phyloP scores from a whole-genome alignment of 2,797 vertebrate genomes.

The Eulemur rubriventer region DNA sequence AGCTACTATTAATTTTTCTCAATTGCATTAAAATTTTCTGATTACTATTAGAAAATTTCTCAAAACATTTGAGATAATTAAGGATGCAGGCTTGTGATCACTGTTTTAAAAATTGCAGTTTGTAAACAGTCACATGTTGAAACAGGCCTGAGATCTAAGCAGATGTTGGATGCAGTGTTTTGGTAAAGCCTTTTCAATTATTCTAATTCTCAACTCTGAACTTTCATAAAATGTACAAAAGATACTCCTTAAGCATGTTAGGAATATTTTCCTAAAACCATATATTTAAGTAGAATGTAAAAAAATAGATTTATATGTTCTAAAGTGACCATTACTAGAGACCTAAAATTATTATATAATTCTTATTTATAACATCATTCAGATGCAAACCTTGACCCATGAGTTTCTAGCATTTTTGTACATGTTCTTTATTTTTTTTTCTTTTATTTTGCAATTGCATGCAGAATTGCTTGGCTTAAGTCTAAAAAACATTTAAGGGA shows the following conservation, averaged over 20 bases:
- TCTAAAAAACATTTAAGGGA: background rate
- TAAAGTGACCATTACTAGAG: background rate
- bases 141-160: background rate
- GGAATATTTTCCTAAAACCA: background rate
- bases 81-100: slow-evolving; percentile 30
- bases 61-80: slow-evolving; percentile 60
- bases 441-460: background rate
- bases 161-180: background rate
- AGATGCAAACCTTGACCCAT: background rate
- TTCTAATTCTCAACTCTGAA: background rate
- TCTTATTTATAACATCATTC: background rate
- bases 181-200: background rate
- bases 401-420: background rate
- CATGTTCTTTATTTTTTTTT: background rate
- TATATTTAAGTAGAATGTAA: background rate
- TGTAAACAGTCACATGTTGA: background rate
- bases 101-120: background rate
- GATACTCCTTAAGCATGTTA: background rate
- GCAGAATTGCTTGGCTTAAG: background rate
- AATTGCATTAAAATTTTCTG: slow-evolving; percentile 44
- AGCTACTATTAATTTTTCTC: slow-evolving; percentile 60
- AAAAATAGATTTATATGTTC: background rate
- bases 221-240: background rate
- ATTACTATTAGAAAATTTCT: slow-evolving; percentile 59
- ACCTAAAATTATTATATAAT: slow-evolving; percentile 3